Conservation (phyloP, 2,888 invertebrate genomes). For the Parasteatoda lunata region DNA sequence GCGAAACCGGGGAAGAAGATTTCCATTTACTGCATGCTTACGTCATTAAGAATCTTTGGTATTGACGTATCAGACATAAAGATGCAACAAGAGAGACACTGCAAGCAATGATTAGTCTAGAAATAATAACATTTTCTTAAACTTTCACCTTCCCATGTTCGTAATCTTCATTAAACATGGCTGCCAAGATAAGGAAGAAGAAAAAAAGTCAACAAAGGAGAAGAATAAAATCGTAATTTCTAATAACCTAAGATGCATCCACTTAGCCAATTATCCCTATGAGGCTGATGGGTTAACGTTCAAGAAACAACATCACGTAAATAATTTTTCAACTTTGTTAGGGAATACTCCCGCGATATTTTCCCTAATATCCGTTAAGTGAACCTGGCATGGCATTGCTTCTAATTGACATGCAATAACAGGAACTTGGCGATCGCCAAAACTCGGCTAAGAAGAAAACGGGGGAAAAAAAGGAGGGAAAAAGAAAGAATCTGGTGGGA, state of each 20-base stretch:
- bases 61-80: too few relatives aligned
- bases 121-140: too few relatives aligned
- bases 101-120: too few relatives aligned
- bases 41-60: too few relatives aligned
- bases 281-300: conserved; percentile 27
- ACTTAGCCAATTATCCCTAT: conserved; percentile 36
- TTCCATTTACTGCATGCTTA: too few relatives aligned
- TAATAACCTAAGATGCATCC: conserved; percentile 19
- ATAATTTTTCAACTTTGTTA: conserved; percentile 44
- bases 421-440: conserved; percentile 56
- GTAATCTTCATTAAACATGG: not conserved
- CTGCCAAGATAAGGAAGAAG: not conserved
- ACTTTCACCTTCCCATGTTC: too few relatives aligned
- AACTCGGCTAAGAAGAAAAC: not conserved
- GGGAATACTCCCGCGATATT: conserved; percentile 11
- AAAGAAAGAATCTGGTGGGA: conserved; percentile 51
- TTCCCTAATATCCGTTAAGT: conserved; percentile 15
- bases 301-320: conserved; percentile 25
- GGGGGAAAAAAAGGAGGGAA: conserved; percentile 4
- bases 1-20: too few relatives aligned
- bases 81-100: too few relatives aligned
- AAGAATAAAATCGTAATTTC: conserved; percentile 11
- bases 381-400: conserved; percentile 18
- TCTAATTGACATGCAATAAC: conserved; percentile 58
- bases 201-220: not conserved